A percentile compares a stretch with the other conserved stretches of the same genome.
Evolutionary conservation across 2,113 vertebrate genomes (phyloP).

Genomic region (Camelus bactrianus): DNA sequence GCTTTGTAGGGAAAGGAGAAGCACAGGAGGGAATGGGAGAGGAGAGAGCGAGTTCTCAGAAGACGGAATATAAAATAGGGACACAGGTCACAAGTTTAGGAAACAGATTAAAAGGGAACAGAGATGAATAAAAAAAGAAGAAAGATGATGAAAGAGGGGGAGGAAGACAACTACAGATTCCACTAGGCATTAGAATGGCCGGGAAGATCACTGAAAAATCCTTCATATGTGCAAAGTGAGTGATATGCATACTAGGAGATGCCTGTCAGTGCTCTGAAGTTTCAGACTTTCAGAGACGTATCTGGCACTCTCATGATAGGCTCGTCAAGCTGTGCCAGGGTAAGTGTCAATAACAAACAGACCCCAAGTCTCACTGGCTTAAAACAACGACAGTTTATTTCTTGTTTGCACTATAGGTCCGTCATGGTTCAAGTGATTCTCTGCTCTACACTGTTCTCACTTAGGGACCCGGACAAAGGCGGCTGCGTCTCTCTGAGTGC

Average conservation of each 20-base stretch:
- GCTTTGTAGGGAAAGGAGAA: constrained; percentile 72
- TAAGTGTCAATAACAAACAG: not conserved
- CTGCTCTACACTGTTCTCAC: not conserved
- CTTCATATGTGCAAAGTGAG: constrained; percentile 13
- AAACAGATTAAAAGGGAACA: constrained; percentile 75
- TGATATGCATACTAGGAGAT: not conserved
- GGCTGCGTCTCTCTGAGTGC: not conserved
- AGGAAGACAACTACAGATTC: constrained; percentile 60
- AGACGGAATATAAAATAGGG: constrained; percentile 73
- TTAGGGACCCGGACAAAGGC: not conserved
- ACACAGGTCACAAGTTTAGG: constrained; percentile 77
- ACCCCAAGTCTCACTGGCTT: not conserved
- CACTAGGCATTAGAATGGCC: constrained; percentile 55
- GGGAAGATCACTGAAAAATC: constrained; percentile 55
- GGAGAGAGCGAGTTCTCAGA: constrained; percentile 59
- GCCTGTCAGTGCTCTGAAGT: not conserved
- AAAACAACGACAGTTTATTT: not conserved
- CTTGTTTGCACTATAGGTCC: not conserved
- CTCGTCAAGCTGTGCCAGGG: not conserved
- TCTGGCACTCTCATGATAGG: not conserved
- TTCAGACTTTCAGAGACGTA: constrained; percentile 36
- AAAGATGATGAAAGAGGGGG: constrained; percentile 62
- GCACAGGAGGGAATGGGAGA: constrained; percentile 24
- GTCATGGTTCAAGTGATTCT: not conserved
- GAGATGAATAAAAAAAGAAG: constrained; percentile 73